Evolutionary conservation across 2,113 vertebrate genomes (phyloP).

Genomic region (Pomatostomus ruficeps): DNA sequence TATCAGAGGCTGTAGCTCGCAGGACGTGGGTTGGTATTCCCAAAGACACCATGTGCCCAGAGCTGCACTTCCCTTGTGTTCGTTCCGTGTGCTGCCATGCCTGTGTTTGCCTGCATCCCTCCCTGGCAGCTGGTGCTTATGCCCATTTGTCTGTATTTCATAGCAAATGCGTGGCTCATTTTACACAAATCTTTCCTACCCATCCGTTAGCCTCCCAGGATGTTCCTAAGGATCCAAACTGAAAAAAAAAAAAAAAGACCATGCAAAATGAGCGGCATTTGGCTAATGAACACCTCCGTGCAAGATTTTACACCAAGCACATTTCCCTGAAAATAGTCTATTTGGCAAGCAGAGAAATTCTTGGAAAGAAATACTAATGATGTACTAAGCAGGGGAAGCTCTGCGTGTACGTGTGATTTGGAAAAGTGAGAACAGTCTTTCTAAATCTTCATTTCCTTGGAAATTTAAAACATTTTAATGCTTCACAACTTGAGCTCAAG

Average conservation of each 20-base stretch:
- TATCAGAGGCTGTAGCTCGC: rapidly evolving
- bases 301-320: conserved; percentile 6
- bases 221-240: not conserved
- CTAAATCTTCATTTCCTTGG: not conserved
- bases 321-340: not conserved
- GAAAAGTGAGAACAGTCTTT: conserved; percentile 1
- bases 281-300: not conserved
- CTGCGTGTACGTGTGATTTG: not conserved
- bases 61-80: not conserved
- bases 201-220: not conserved
- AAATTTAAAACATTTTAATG: conserved; percentile 6
- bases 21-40: not conserved
- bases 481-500: conserved; percentile 3
- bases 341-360: not conserved
- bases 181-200: not conserved
- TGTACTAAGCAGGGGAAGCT: not conserved
- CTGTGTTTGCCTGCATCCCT: not conserved
- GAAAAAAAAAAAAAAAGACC: not conserved
- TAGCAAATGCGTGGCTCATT: not conserved
- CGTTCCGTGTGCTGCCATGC: rapidly evolving
- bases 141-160: not conserved
- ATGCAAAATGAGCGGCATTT: not conserved
- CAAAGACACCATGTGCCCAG: not conserved
- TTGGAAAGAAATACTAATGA: conserved; percentile 9
- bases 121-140: not conserved